Percentiles rank a stretch among this genome's conserved stretches.
Conservation (phyloP, 2,797 vertebrate genomes). For the Aselliscus stoliczkanus region DNA sequence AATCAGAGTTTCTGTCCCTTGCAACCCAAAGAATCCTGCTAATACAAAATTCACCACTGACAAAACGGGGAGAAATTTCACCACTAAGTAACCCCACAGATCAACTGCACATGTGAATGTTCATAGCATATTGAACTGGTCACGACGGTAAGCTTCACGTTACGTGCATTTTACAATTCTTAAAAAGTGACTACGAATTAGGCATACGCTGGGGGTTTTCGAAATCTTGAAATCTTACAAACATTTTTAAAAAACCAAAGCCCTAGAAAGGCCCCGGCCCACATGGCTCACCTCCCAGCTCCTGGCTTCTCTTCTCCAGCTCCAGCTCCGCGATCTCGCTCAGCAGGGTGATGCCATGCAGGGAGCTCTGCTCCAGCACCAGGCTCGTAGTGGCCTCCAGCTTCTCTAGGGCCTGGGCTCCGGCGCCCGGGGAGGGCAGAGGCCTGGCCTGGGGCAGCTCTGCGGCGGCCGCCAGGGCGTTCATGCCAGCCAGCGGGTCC, state of each 20-base stretch:
- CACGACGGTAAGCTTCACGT: not conserved
- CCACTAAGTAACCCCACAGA: not conserved
- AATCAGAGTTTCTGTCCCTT: not conserved
- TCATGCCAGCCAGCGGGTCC: constrained; percentile 95
- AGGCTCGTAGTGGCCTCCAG: constrained; percentile 75
- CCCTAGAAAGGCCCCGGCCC: not conserved
- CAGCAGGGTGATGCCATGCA: constrained; percentile 95
- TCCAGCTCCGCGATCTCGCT: constrained; percentile 94
- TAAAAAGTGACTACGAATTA: not conserved
- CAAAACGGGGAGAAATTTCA: not conserved
- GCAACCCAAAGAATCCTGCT: not conserved
- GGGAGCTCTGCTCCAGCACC: constrained; percentile 86
- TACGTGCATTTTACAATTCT: not conserved
- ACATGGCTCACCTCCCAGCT: constrained; percentile 79
- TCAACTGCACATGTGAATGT: fast-evolving
- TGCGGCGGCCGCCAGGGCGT: constrained; percentile 89
- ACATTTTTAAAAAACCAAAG: no score
- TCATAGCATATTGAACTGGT: fast-evolving
- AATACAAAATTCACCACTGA: not conserved
- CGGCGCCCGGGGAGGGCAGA: constrained; percentile 38
- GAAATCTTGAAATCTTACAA: not conserved
- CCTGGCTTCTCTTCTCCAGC: constrained; percentile 85
- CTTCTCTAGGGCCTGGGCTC: constrained; percentile 72
- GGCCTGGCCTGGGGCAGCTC: constrained; percentile 90
- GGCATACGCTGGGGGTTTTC: not conserved